Percentiles rank a stretch among this genome's conserved stretches.
These are phyloP conservation scores for Eristalis tenax DNA, from an alignment of 2,888 invertebrate species.

Conservation along the genomic window DNA sequence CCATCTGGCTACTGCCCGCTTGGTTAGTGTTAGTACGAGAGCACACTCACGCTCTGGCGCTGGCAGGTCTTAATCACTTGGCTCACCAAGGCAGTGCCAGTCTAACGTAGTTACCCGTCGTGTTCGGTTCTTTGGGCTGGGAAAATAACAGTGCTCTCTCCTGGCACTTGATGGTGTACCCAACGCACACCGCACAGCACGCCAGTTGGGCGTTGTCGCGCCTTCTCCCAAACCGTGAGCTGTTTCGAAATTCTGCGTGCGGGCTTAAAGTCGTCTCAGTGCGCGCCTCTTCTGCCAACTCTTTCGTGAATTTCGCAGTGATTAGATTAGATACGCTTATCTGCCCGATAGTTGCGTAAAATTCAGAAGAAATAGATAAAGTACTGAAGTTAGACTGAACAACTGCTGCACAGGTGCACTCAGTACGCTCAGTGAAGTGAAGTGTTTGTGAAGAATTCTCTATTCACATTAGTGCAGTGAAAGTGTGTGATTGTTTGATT, in stretches of 20 bases:
- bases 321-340: constrained; percentile 62
- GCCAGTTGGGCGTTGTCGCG: constrained; percentile 70
- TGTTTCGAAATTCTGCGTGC: constrained; percentile 49
- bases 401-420: constrained; percentile 38
- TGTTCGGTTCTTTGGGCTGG: constrained; percentile 56
- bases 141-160: not conserved
- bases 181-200: constrained; percentile 23
- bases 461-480: constrained; percentile 51
- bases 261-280: not conserved
- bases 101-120: constrained; percentile 67
- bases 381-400: constrained; percentile 31
- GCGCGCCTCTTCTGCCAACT: constrained; percentile 29
- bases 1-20: not conserved
- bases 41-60: constrained; percentile 43
- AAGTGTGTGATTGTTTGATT: constrained; percentile 32
- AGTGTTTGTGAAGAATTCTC: constrained; percentile 44
- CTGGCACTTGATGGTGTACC: not conserved
- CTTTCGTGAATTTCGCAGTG: constrained; percentile 42
- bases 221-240: constrained; percentile 31
- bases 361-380: constrained; percentile 7
- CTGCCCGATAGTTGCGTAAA: constrained; percentile 26
- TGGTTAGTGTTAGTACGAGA: constrained; percentile 59
- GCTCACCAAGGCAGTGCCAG: constrained; percentile 33
- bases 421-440: constrained; percentile 5
- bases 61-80: constrained; percentile 57